Conservation (phyloP, 2,113 vertebrate species). For the Chlorodrepanis virens region DNA sequence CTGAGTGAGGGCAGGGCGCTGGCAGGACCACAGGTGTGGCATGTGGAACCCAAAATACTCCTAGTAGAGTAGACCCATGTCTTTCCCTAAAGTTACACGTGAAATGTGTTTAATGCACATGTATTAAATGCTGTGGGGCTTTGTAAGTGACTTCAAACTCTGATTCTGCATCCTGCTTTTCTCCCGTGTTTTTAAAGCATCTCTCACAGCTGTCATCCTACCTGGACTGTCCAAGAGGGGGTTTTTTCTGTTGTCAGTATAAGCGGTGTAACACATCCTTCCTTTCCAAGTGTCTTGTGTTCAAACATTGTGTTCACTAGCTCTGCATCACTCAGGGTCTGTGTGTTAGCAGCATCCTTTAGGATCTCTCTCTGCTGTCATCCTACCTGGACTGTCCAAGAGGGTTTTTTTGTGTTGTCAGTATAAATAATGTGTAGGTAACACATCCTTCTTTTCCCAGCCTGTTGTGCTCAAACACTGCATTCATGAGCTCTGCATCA, state of each 20-base stretch:
- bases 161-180: background rate
- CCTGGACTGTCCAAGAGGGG: background rate
- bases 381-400: too few relatives aligned
- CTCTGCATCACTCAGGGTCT: background rate
- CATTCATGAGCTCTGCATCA: fast-evolving
- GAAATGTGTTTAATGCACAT: background rate
- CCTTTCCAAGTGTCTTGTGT: too few relatives aligned
- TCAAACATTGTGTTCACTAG: background rate
- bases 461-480: background rate
- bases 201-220: background rate
- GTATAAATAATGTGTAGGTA: too few relatives aligned
- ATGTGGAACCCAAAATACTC: background rate
- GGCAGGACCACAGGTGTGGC: background rate
- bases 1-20: background rate
- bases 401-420: too few relatives aligned
- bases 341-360: background rate
- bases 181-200: background rate
- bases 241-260: background rate
- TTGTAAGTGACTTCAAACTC: background rate
- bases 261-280: background rate
- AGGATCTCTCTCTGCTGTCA: too few relatives aligned
- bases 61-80: background rate
- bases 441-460: too few relatives aligned
- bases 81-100: background rate
- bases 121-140: background rate